phyloP scores from a whole-genome alignment of 2,888 invertebrate species.

The Spisula subtruncata region DNA sequence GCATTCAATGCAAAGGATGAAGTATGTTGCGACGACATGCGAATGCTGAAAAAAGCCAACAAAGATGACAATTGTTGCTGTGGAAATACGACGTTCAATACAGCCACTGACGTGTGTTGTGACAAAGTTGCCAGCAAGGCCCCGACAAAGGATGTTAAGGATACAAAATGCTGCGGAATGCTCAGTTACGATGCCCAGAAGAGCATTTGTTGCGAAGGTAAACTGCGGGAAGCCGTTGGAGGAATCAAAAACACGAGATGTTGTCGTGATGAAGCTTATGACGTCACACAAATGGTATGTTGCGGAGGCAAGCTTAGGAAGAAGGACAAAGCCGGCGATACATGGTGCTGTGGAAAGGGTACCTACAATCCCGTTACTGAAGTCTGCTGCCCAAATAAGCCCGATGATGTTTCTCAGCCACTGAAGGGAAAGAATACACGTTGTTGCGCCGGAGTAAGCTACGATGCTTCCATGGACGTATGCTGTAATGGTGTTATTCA shows the following conservation, averaged over 20 bases:
- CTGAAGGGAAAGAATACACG: constrained; percentile 58
- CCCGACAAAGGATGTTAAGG: constrained; percentile 39
- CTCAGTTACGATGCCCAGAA: constrained; percentile 48
- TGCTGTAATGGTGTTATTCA: constrained; percentile 64
- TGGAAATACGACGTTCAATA: constrained; percentile 61
- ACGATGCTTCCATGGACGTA: constrained; percentile 61
- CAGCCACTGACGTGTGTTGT: constrained; percentile 58
- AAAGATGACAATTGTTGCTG: constrained; percentile 67
- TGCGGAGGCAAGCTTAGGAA: constrained; percentile 57
- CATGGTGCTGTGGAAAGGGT: constrained; percentile 59
- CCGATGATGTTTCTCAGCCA: constrained; percentile 54
- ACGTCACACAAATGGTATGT: constrained; percentile 53
- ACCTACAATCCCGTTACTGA: constrained; percentile 61
- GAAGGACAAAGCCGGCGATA: constrained; percentile 55
- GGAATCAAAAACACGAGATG: constrained; percentile 57
- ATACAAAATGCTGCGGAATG: constrained; percentile 58
- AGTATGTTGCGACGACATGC: constrained; percentile 63
- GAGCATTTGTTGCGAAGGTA: constrained; percentile 59
- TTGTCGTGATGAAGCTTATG: constrained; percentile 55
- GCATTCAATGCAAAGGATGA: constrained; percentile 53
- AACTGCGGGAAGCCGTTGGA: constrained; percentile 43
- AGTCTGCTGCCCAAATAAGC: constrained; percentile 56
- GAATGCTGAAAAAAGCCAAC: constrained; percentile 48
- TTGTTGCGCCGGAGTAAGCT: constrained; percentile 60
- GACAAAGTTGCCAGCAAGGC: constrained; percentile 52